Percentiles rank a stretch among this genome's conserved stretches.
phyloP scores from a whole-genome alignment of 2,113 vertebrate species.

The Erinaceus europaeus region DNA sequence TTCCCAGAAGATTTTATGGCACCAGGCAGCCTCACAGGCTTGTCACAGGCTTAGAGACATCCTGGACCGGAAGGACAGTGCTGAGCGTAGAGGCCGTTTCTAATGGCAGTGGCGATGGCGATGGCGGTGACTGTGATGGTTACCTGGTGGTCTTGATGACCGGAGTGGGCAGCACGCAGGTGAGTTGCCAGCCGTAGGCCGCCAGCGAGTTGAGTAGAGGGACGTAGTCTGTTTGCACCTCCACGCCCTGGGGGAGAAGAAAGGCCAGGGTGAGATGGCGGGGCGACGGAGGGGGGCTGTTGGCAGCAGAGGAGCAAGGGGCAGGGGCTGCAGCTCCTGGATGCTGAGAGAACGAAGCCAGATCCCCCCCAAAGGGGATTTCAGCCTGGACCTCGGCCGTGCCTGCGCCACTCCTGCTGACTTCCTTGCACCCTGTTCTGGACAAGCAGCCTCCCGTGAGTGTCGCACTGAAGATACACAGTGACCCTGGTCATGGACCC shows the following conservation, averaged over 20 bases:
- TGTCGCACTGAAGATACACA: not conserved
- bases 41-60: fast-evolving
- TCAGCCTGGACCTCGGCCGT: too few species aligned
- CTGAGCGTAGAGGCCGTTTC: not conserved
- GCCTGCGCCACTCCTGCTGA: not conserved
- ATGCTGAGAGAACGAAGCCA: too few species aligned
- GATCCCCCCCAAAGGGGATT: too few species aligned
- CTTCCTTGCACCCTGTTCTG: slow-evolving; percentile 27
- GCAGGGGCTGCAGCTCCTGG: too few species aligned
- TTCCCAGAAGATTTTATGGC: not conserved
- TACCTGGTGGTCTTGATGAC: slow-evolving; percentile 96
- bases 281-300: too few species aligned
- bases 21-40: not conserved
- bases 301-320: too few species aligned
- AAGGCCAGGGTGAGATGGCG: slow-evolving; percentile 66
- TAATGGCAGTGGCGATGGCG: not conserved
- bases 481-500: slow-evolving; percentile 22
- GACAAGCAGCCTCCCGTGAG: slow-evolving; percentile 29
- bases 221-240: slow-evolving; percentile 95
- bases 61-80: fast-evolving
- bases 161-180: slow-evolving; percentile 95
- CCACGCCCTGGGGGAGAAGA: slow-evolving; percentile 85
- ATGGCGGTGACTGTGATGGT: fast-evolving
- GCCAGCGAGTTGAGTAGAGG: slow-evolving; percentile 96
- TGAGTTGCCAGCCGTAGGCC: slow-evolving; percentile 94